Base-by-base conservation (phyloP, 1,140 invertebrate genomes). In the Harpegnathos saltator region DNA sequence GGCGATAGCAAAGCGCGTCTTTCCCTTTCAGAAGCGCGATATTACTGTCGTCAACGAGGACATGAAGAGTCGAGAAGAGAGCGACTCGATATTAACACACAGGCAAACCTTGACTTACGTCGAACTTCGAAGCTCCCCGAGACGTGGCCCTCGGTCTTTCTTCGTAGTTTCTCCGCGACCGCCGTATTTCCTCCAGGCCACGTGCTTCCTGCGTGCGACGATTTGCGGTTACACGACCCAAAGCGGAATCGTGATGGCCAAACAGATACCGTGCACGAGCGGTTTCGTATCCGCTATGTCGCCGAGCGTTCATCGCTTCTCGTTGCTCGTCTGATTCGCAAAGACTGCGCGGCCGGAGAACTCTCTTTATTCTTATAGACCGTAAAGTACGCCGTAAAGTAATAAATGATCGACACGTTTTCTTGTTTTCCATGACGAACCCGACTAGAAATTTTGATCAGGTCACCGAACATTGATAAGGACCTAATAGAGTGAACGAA, bases 141-240 rank as follows among this genome's bases (percentile, higher is more conserved):
- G n/a, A 61, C 14, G 15, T 44, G 38, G 17, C n/a, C 56, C 14
- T 72, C 14, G 29, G 4, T 61, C 19, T 50, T 24, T 62, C 59
- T 52, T 44, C 24, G 54, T 84, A 61, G 68, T 80, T 69, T 50
- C 33, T 38, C 15, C 17, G 29, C 38, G 61, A 15, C 15, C 15
- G 66, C 48, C 50, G 44, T 78, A 56, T 68, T 88, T 84, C 74
- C 68, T 87, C 81, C 85, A 87, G 85, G 85, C 84, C 81, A 87
- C 85, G 86, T 88, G 74, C 85, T 88, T 84, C 82, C 82, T 74
- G 73, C 74, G 81, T 54, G 56, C 83, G 50, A 88, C 85, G 82
- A 88, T 88, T 88, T 84, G 85, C 74, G 86, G 69, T 87, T 84
- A 87, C 83, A 63, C 44, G 84, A 29, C 52, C 52, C 72, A 73